Base-by-base conservation (phyloP, 2,888 invertebrate genomes). In the Drosophila fulvimacula region DNA sequence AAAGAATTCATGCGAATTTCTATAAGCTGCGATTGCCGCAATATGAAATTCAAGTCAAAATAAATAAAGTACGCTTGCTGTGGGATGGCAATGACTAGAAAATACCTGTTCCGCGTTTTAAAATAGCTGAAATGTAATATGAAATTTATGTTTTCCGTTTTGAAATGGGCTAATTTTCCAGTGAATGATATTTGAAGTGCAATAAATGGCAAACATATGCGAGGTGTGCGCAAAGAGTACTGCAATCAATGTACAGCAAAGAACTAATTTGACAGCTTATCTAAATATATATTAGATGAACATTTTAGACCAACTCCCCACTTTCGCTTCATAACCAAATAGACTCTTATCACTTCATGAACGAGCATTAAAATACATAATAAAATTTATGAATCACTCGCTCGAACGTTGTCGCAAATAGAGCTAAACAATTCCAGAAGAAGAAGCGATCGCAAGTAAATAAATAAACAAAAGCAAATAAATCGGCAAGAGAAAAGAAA, bases 401-500 rank as follows among this genome's bases (percentile, higher is more conserved):
- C 48, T n/a, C 6, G 5, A 46, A 46, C n/a, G 17, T 52, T 36
- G 4, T 52, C 52, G 21, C 88, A 85, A 85, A 88, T 88, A 85
- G 82, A 88, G 83, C 73, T 72, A 76, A 76, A 63, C 67, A 65
- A 68, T 62, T 44, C 64, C 70, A 67, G 73, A 56, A 77, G 67
- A 21, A 51, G 9, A 24, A 52, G 46, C 30, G 11, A 52, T 13
- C 5, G 32, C 34, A 51, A 51, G 36, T 34, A 38, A 52, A 52
- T 60, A 73, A 73, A 75, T 66, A 52, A 52, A 52, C 36, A 52
- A 52, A 52, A 27, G 36, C 51, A 69, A 61, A 58, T 6, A 60
- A 61, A 32, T 46, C 11, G 59, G 39, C 32, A 13, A 78, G 32
- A 38, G 15, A 27, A 10, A 46, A 49, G 36, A 73, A 76, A 76